phyloP scores from a whole-genome alignment of 1,140 invertebrate genomes.

The Pseudobourletiella spinata region DNA sequence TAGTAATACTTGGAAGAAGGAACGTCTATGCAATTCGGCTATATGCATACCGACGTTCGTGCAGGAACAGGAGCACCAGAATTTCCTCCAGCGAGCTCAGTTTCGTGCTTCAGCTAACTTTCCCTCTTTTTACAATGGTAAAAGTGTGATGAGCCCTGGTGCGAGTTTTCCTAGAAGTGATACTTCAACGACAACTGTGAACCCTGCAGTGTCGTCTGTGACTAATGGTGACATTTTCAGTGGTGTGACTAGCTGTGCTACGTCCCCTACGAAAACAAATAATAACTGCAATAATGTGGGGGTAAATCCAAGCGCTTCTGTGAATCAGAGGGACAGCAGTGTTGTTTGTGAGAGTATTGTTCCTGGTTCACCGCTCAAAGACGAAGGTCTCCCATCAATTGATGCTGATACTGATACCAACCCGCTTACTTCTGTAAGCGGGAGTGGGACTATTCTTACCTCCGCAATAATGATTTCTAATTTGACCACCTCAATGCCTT shows the following conservation, averaged over 20 bases:
- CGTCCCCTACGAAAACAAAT: background rate
- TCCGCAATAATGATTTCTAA: background rate
- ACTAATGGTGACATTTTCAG: background rate
- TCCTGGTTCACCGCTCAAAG: background rate
- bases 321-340: background rate
- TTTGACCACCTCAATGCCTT: background rate
- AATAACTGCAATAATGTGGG: constrained; percentile 7
- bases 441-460: constrained; percentile 1
- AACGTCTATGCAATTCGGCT: constrained; percentile 62
- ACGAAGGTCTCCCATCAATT: background rate
- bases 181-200: background rate
- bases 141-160: background rate
- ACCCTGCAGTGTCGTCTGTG: background rate
- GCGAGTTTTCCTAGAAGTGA: background rate
- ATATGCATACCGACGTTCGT: constrained; percentile 74
- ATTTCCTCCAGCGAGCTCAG: background rate
- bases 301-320: background rate
- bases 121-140: background rate
- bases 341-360: too few species aligned
- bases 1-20: constrained; percentile 13
- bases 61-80: constrained; percentile 41
- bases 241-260: background rate
- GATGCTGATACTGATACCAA: background rate
- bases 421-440: background rate
- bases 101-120: background rate